These are phyloP conservation scores for Esox lucius DNA, from an alignment of 2,797 vertebrate species.

Conservation along the genomic window DNA sequence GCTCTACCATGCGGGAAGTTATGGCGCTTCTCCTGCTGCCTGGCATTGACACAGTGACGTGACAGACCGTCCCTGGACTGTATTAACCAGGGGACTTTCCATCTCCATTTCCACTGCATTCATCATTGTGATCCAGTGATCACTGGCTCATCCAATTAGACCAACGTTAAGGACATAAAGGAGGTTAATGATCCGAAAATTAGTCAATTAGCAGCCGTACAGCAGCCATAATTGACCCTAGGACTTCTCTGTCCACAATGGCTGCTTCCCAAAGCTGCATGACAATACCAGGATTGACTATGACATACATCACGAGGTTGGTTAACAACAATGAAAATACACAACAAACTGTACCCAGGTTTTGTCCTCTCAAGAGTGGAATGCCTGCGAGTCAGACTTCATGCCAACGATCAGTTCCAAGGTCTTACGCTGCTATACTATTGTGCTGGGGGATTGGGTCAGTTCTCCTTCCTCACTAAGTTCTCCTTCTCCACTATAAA, in stretches of 20 bases:
- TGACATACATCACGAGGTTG: no score
- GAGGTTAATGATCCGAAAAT: conserved; percentile 71
- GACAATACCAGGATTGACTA: no score
- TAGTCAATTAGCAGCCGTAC: conserved; percentile 70
- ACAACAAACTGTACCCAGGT: no score
- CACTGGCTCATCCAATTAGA: conserved; percentile 65
- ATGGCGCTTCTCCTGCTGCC: conserved; percentile 17
- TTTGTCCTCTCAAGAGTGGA: no score
- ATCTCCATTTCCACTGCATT: conserved; percentile 51
- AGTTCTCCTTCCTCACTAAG: no score
- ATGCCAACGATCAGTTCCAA: no score
- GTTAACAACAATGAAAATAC: no score
- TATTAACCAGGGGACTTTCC: conserved; percentile 59
- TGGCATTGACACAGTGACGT: conserved; percentile 35
- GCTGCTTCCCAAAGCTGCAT: conserved; percentile 38
- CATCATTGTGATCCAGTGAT: conserved; percentile 45
- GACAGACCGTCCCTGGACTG: conserved; percentile 58
- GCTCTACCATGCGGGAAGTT: neutral
- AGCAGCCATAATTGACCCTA: conserved; percentile 65
- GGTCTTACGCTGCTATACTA: no score
- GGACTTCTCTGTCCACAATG: conserved; percentile 57
- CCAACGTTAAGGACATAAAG: conserved; percentile 65
- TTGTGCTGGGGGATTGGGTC: no score
- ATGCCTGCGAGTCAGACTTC: no score
- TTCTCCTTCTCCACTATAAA: no score